A percentile compares a stretch with the other conserved stretches of the same genome.
phyloP scores from a whole-genome alignment of 1,140 invertebrate genomes.

The Solenopsis fugax region DNA sequence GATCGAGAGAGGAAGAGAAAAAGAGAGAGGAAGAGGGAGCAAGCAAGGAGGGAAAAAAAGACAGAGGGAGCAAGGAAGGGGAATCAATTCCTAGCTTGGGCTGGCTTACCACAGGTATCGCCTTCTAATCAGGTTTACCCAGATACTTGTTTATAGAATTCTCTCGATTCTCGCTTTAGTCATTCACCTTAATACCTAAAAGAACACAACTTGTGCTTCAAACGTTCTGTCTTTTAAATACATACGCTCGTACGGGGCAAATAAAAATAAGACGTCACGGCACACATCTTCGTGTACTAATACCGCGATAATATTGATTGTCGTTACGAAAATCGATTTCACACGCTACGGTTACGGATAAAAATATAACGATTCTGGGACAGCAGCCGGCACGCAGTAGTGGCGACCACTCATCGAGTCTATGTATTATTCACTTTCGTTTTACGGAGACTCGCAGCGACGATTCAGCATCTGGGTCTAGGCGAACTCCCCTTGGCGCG shows the following conservation, averaged over 20 bases:
- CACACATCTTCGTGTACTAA: not conserved
- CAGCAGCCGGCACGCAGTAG: not conserved
- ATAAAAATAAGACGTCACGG: not conserved
- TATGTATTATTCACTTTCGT: conserved; percentile 49
- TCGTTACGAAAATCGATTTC: conserved; percentile 12
- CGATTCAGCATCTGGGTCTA: conserved; percentile 75
- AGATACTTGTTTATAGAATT: conserved; percentile 53
- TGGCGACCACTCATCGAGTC: not conserved
- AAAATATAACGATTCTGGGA: conserved; percentile 29
- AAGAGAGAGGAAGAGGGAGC: conserved; percentile 52
- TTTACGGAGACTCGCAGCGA: conserved; percentile 43
- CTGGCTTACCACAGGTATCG: conserved; percentile 47
- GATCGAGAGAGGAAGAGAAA: conserved; percentile 46
- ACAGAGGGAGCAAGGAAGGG: not conserved
- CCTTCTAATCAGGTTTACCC: conserved; percentile 51
- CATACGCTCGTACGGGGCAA: not conserved
- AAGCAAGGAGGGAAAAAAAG: conserved; percentile 24
- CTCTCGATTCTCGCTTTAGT: conserved; percentile 20
- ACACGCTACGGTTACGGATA: not conserved
- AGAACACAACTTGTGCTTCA: not conserved
- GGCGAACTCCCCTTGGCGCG: conserved; percentile 61
- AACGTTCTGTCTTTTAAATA: not conserved
- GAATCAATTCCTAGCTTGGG: conserved; percentile 53
- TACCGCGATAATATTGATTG: not conserved
- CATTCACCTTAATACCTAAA: conserved; percentile 1